Conservation (phyloP, 2,888 invertebrate species). For the Acanthopleura granulata region DNA sequence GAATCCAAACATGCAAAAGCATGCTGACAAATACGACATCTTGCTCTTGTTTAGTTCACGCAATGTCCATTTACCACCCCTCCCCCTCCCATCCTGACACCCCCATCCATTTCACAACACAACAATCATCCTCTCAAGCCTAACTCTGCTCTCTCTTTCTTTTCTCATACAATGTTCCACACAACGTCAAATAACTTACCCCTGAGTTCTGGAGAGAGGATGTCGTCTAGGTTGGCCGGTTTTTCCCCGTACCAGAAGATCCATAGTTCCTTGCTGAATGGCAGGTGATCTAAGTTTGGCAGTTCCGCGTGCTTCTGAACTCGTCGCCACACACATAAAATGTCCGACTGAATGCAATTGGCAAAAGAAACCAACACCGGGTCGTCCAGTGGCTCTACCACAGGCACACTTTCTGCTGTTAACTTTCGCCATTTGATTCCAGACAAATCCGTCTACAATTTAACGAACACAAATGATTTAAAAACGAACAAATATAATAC, state of each 20-base stretch:
- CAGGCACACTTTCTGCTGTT: conserved; percentile 33
- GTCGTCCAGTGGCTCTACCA: conserved; percentile 73
- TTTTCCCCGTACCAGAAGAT: conserved; percentile 99
- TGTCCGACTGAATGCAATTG: conserved; percentile 79
- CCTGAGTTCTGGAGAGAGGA: conserved; percentile 82
- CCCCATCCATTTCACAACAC: no score
- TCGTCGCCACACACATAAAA: conserved; percentile 98
- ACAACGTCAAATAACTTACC: conserved; percentile 76
- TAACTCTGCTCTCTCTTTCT: no score
- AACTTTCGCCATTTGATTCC: conserved; percentile 98
- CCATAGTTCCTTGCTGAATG: conserved; percentile 90
- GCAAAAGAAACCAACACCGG: conserved; percentile 71
- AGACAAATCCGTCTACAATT: conserved; percentile 95
- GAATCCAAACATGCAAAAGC: no score
- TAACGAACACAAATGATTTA: background rate
- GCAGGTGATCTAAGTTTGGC: conserved; percentile 38
- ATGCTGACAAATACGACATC: no score
- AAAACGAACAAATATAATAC: background rate
- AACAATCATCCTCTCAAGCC: no score
- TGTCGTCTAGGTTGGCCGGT: conserved; percentile 54
- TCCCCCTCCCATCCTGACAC: no score
- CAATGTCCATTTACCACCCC: no score
- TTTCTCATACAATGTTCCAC: background rate
- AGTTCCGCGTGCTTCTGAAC: conserved; percentile 71
- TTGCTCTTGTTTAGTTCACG: no score